Base-by-base conservation (phyloP, 2,888 invertebrate species). In the Dione juno region DNA sequence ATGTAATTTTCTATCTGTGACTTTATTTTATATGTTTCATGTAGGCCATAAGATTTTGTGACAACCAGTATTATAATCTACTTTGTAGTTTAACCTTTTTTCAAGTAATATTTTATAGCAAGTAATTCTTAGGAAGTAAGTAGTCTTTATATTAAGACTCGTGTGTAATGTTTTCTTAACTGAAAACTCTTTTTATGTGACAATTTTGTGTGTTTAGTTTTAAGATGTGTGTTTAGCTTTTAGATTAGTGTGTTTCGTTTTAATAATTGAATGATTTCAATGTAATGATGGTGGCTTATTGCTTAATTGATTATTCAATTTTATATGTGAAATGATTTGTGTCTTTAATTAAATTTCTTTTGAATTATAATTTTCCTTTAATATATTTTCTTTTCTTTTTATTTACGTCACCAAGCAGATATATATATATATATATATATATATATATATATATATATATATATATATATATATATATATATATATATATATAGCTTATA, bases 151-250 rank as follows among this genome's bases (percentile, higher is more conserved):
- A 16, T 10, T n/a, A 6, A 57, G 37, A 54, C 35, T n/a, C 16
- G n/a, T 37, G 37, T 54, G 35, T 40, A n/a, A 8, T 5, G n/a
- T 57, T 57, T 57, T 57, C n/a, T 50, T 40, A 54, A 10, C 35
- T 54, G 54, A 54, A 35, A 37, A 16, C 37, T 16, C 1, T n/a
- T n/a, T 37, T 54, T 1, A 37, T 57, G 16, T 57, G 57, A 57
- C 37, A 57, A 40, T 40, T n/a, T 28, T 28, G 28, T 57, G 57
- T 57, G 57, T 40, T 57, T 57, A 57, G 57, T 37, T 16, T 57
- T 40, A 11, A 40, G 16, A 11, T 57, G 37, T 14, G 35, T 57
- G 35, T 37, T 28, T 28, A n/a, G n/a, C n/a, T n/a, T n/a, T n/a
- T n/a, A n/a, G n/a, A n/a, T n/a, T n/a, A n/a, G n/a, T n/a, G n/a